These are phyloP conservation scores for Indicator indicator DNA, from an alignment of 2,113 vertebrate genomes.

Conservation along the genomic window DNA sequence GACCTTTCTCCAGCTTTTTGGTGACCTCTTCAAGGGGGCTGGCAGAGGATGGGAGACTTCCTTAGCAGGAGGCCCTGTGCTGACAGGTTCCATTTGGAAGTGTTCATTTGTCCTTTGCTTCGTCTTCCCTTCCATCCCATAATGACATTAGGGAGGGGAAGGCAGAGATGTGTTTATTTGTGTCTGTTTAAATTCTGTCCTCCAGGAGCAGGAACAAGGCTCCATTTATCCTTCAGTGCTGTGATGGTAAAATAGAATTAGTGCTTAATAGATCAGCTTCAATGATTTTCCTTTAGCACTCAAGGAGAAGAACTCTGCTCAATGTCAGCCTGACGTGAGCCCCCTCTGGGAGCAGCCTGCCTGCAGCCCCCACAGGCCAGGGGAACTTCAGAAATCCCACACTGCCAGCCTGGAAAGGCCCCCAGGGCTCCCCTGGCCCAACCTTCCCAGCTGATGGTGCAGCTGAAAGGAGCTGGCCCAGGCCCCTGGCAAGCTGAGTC, in stretches of 20 bases:
- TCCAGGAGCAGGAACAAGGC: background rate
- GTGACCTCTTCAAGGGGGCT: background rate
- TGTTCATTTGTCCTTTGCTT: background rate
- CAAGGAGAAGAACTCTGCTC: background rate
- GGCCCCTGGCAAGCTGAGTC: too few species aligned
- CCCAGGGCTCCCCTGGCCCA: too few species aligned
- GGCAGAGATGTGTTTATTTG: background rate
- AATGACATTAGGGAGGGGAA: background rate
- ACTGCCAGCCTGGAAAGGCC: too few species aligned
- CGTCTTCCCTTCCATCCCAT: background rate
- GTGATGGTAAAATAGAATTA: background rate
- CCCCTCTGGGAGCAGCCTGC: background rate
- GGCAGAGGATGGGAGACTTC: background rate
- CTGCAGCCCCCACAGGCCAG: background rate
- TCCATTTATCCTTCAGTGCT: background rate
- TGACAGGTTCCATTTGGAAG: background rate
- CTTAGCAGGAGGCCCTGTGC: background rate
- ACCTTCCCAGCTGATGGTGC: too few species aligned
- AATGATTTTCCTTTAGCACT: background rate
- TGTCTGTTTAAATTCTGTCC: background rate
- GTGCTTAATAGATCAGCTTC: background rate
- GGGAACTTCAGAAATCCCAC: background rate
- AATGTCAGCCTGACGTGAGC: fast-evolving
- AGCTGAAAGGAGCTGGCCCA: too few species aligned
- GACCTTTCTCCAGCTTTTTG: background rate